Evolutionary conservation across 2,797 vertebrate species (phyloP).

Genomic region (Falco biarmicus): DNA sequence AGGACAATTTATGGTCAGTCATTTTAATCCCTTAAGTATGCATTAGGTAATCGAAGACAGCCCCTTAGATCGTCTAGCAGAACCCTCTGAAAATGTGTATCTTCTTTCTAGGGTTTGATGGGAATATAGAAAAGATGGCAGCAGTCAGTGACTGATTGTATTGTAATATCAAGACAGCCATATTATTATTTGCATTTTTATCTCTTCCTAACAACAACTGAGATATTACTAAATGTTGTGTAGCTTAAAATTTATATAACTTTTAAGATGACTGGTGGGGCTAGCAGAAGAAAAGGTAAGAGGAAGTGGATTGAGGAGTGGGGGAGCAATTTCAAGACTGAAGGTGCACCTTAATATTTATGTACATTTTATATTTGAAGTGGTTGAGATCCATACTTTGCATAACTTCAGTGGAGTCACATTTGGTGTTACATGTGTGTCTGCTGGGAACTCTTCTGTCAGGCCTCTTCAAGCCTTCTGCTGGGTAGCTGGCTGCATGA

Average conservation of each 20-base stretch:
- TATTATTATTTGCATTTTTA: background rate
- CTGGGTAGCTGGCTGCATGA: accelerated
- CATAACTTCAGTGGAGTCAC: background rate
- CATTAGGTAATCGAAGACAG: background rate
- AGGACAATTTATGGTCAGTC: background rate
- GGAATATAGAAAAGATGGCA: background rate
- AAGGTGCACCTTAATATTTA: background rate
- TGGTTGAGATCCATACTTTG: background rate
- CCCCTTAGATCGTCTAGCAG: background rate
- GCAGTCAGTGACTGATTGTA: background rate
- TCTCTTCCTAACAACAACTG: background rate
- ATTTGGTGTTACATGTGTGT: accelerated
- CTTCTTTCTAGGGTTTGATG: background rate
- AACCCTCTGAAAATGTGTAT: background rate
- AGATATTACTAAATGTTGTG: background rate
- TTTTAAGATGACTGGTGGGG: background rate
- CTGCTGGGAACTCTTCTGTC: background rate
- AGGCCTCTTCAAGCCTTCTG: background rate
- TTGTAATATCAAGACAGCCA: background rate
- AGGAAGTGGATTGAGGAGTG: background rate
- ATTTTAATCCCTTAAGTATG: background rate
- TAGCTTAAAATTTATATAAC: background rate
- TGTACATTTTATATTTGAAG: background rate
- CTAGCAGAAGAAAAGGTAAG: background rate
- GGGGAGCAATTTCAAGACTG: background rate